phyloP scores from a whole-genome alignment of 2,888 invertebrate species.

The Chloroclysta siterata region DNA sequence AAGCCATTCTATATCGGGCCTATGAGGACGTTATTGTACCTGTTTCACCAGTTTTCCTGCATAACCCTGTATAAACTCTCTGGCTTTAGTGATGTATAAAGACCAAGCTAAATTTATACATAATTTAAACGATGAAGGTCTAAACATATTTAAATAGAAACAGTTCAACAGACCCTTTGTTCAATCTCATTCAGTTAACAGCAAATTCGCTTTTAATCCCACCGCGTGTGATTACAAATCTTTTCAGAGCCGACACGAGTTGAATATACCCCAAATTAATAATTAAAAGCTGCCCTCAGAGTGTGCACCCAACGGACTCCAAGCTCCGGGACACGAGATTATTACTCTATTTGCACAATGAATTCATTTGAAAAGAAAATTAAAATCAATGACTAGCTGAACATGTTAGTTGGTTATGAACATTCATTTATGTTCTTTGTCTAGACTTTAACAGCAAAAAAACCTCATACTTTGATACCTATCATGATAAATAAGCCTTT shows the following conservation, averaged over 20 bases:
- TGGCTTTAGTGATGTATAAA: background rate
- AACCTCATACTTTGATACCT: too few relatives aligned
- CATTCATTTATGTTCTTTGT: too few relatives aligned
- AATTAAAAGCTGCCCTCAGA: conserved; percentile 26
- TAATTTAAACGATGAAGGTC: background rate
- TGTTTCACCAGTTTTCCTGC: too few relatives aligned
- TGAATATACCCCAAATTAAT: conserved; percentile 36
- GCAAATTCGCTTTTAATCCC: conserved; percentile 20
- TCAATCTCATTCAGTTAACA: conserved; percentile 15
- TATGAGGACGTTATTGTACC: too few relatives aligned
- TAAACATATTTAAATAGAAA: conserved; percentile 5
- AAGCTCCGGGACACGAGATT: conserved; percentile 14
- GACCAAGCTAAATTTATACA: background rate
- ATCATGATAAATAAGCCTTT: too few relatives aligned
- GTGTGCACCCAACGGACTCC: background rate
- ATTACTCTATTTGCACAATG: conserved; percentile 30
- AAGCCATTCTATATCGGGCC: too few relatives aligned
- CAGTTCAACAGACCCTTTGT: conserved; percentile 11
- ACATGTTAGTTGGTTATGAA: too few relatives aligned
- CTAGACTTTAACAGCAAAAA: too few relatives aligned
- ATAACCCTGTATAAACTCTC: too few relatives aligned
- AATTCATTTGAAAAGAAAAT: conserved; percentile 4
- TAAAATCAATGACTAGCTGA: too few relatives aligned
- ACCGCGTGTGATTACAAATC: conserved; percentile 40
- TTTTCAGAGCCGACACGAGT: conserved; percentile 38